Conservation (phyloP, 2,888 invertebrate species). For the Tridacna crocea region DNA sequence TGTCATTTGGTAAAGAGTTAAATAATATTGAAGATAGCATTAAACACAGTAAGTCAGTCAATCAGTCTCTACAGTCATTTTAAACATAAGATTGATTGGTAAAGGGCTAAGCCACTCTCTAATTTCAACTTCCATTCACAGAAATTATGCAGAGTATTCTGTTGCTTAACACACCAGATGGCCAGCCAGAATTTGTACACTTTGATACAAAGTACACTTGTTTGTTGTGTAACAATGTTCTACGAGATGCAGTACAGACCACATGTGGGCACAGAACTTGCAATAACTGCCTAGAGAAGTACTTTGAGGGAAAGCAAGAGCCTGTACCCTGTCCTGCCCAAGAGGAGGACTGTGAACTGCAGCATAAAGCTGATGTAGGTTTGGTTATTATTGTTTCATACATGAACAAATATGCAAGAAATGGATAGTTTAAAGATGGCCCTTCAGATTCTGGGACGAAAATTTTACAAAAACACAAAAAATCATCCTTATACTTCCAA, state of each 20-base stretch:
- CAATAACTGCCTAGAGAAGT: slow-evolving; percentile 51
- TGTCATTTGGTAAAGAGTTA: too few relatives aligned
- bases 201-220: slow-evolving; percentile 38
- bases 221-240: slow-evolving; percentile 49
- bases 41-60: too few relatives aligned
- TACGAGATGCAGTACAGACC: slow-evolving; percentile 65
- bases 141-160: slow-evolving; percentile 18
- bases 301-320: slow-evolving; percentile 50
- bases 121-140: too few relatives aligned
- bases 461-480: too few relatives aligned
- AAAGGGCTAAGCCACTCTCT: too few relatives aligned
- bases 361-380: slow-evolving; percentile 61
- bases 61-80: too few relatives aligned
- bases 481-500: too few relatives aligned
- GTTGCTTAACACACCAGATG: slow-evolving; percentile 30
- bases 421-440: too few relatives aligned
- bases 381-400: background rate
- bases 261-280: slow-evolving; percentile 71
- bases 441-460: too few relatives aligned
- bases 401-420: too few relatives aligned
- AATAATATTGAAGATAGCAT: too few relatives aligned
- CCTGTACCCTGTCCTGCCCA: slow-evolving; percentile 67
- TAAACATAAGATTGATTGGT: too few relatives aligned
- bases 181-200: slow-evolving; percentile 36
- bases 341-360: slow-evolving; percentile 68